Evolutionary conservation across 2,797 vertebrate species (phyloP).

Genomic region (Fistularia tabacaria): DNA sequence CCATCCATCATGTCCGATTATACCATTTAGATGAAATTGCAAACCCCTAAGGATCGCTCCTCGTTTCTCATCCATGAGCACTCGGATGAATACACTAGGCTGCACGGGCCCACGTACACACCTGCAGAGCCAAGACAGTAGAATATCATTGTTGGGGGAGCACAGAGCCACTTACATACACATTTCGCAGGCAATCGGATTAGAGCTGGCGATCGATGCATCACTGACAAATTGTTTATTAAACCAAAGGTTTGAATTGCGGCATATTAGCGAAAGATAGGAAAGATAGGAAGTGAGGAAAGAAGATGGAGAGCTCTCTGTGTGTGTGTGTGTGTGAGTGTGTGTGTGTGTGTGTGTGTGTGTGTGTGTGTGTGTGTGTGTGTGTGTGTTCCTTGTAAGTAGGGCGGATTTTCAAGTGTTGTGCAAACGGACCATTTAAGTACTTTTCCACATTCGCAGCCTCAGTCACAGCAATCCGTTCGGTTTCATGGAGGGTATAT

Average conservation of each 20-base stretch:
- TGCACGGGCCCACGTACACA: neutral
- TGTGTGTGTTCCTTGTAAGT: slow-evolving; percentile 30
- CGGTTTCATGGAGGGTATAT: neutral
- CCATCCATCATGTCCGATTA: slow-evolving; percentile 75
- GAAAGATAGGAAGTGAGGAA: slow-evolving; percentile 27
- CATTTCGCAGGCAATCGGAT: slow-evolving; percentile 65
- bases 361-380: neutral
- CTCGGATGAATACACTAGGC: neutral
- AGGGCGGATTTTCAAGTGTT: neutral
- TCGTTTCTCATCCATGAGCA: slow-evolving; percentile 29
- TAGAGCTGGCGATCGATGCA: slow-evolving; percentile 76
- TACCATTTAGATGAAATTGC: slow-evolving; percentile 72
- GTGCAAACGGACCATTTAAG: slow-evolving; percentile 35
- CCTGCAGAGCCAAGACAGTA: neutral
- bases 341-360: neutral
- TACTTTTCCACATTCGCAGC: slow-evolving; percentile 6
- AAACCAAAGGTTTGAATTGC: slow-evolving; percentile 86
- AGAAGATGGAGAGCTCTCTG: neutral
- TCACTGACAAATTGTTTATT: slow-evolving; percentile 93
- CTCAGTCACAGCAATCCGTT: neutral
- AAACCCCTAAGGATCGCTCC: slow-evolving; percentile 57
- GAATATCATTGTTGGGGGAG: slow-evolving; percentile 32
- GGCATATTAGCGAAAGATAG: slow-evolving; percentile 82
- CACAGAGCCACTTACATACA: slow-evolving; percentile 42
- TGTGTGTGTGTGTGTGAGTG: slow-evolving; percentile 1